Evolutionary conservation across 2,888 invertebrate genomes (phyloP).

Genomic region (Gnatocerus cornutus): DNA sequence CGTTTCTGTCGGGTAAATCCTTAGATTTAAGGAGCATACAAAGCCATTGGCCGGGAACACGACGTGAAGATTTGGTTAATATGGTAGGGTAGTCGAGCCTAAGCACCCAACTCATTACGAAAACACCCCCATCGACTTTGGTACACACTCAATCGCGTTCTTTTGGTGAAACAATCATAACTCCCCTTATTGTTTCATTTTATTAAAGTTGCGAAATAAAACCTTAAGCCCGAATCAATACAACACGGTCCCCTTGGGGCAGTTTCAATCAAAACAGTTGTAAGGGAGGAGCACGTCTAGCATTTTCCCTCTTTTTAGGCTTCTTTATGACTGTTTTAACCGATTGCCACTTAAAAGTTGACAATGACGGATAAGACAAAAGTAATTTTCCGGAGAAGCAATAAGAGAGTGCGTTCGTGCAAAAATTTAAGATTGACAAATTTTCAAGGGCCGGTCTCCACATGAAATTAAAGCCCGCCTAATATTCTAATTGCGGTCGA

Average conservation of each 20-base stretch:
- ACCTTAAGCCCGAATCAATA: conserved; percentile 3
- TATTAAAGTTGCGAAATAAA: not conserved
- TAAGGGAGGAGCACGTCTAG: not conserved
- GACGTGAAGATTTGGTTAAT: conserved; percentile 46
- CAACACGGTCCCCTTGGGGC: conserved; percentile 12
- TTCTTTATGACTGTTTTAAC: conserved; percentile 25
- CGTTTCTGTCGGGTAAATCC: conserved; percentile 40
- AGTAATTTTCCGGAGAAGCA: conserved; percentile 10
- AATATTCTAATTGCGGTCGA: conserved; percentile 3
- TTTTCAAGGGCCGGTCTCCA: no score
- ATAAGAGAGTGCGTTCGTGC: conserved; percentile 11
- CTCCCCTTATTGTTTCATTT: not conserved
- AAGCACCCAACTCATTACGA: conserved; percentile 26
- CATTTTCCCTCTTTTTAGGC: not conserved
- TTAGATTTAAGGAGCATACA: conserved; percentile 42
- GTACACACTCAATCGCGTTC: no score
- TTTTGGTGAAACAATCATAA: not conserved
- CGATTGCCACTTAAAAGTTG: conserved; percentile 12
- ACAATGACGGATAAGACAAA: conserved; percentile 20
- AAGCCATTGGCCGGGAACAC: conserved; percentile 41
- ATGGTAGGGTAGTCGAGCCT: conserved; percentile 12
- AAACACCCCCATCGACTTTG: conserved; percentile 15
- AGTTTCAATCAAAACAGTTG: conserved; percentile 19
- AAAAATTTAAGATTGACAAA: conserved; percentile 22
- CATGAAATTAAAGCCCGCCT: conserved; percentile 5